phyloP scores from a whole-genome alignment of 2,797 vertebrate genomes.

The Hoplostethus atlanticus region DNA sequence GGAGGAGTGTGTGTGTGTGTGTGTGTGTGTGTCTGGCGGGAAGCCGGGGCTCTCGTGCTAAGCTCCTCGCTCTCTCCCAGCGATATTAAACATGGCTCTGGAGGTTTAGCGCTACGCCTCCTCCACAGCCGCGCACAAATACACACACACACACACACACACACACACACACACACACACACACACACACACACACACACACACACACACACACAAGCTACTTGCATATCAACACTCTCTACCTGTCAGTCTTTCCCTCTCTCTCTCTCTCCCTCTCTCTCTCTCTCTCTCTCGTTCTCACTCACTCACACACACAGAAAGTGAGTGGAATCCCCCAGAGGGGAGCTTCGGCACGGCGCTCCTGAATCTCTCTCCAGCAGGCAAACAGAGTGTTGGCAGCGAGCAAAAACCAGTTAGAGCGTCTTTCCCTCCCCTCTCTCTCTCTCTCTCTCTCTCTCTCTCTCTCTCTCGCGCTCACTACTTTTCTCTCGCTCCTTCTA shows the following conservation, averaged over 20 bases:
- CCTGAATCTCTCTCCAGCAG: slow-evolving; percentile 78
- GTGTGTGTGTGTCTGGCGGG: slow-evolving; percentile 68
- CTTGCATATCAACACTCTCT: slow-evolving; percentile 69
- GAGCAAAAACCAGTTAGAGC: slow-evolving; percentile 73
- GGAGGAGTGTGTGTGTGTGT: slow-evolving; percentile 63
- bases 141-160: neutral
- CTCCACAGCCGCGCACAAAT: slow-evolving; percentile 62
- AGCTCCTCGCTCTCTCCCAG: slow-evolving; percentile 81
- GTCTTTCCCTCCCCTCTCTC: slow-evolving; percentile 12
- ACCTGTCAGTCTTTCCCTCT: slow-evolving; percentile 56
- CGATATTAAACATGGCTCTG: slow-evolving; percentile 85
- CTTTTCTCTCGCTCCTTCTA: slow-evolving; percentile 24
- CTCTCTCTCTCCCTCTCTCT: slow-evolving; percentile 64
- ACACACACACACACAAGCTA: slow-evolving; percentile 30
- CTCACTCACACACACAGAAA: slow-evolving; percentile 35
- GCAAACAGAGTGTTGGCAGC: slow-evolving; percentile 74
- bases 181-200: neutral
- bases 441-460: slow-evolving; percentile 34
- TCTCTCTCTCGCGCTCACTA: slow-evolving; percentile 59
- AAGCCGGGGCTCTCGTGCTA: slow-evolving; percentile 78
- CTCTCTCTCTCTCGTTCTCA: slow-evolving; percentile 48
- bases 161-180: slow-evolving; percentile 16
- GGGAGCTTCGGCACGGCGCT: slow-evolving; percentile 71
- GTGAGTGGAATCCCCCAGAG: slow-evolving; percentile 77
- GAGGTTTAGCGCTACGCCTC: slow-evolving; percentile 79